phyloP scores from a whole-genome alignment of 2,797 vertebrate species.

The Phoxinus dragarum region DNA sequence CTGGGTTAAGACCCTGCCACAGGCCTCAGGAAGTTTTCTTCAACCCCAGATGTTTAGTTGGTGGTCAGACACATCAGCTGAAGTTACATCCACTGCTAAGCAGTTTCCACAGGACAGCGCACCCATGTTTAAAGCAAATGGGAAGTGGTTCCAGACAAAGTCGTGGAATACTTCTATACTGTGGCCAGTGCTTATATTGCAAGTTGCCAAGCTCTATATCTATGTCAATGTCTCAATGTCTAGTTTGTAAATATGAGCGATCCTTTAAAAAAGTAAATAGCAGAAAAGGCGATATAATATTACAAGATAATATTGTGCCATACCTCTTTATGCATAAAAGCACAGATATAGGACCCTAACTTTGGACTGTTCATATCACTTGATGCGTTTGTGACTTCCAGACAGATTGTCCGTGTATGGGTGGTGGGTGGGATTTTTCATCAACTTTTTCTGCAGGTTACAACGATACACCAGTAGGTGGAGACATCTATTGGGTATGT shows the following conservation, averaged over 20 bases:
- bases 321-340: not conserved
- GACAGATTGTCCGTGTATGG: not conserved
- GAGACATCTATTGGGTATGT: not conserved
- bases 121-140: not conserved
- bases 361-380: not conserved
- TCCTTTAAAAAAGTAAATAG: constrained; percentile 1
- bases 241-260: constrained; percentile 14
- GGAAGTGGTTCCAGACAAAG: constrained; percentile 20
- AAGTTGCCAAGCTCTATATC: not conserved
- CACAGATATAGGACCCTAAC: not conserved
- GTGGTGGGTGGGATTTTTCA: not conserved
- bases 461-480: not conserved
- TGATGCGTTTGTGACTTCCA: not conserved
- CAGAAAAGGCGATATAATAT: not conserved
- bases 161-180: constrained; percentile 19
- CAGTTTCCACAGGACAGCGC: constrained; percentile 8
- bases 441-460: not conserved
- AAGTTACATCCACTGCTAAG: constrained; percentile 25
- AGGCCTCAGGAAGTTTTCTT: constrained; percentile 15
- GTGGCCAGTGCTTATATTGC: not conserved
- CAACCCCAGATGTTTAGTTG: constrained; percentile 24
- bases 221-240: not conserved
- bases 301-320: not conserved
- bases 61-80: constrained; percentile 44
- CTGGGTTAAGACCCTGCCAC: constrained; percentile 3